phyloP scores from a whole-genome alignment of 1,140 invertebrate genomes.

The Nixonia krombeini region DNA sequence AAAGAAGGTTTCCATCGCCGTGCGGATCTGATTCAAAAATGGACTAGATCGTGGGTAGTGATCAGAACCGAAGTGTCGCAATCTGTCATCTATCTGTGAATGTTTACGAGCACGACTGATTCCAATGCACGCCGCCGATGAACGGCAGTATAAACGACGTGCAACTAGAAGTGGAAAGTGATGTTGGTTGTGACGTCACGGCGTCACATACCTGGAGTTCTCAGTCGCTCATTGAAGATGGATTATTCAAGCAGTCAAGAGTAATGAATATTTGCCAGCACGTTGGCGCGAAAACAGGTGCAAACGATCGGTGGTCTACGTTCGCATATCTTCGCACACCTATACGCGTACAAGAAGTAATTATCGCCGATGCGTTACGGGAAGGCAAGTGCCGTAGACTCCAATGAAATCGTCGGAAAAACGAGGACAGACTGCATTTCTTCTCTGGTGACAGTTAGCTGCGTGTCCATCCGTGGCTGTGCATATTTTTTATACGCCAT shows the following conservation, averaged over 20 bases:
- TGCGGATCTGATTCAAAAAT: too few species aligned
- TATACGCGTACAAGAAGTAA: not conserved
- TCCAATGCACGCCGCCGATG: not conserved
- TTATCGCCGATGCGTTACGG: conserved; percentile 4
- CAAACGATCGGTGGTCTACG: not conserved
- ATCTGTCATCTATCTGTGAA: too few species aligned
- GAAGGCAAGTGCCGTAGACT: not conserved
- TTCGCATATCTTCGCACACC: not conserved
- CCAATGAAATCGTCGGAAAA: not conserved
- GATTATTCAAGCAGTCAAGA: conserved; percentile 4
- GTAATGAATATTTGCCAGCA: conserved; percentile 2
- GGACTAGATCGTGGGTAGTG: too few species aligned
- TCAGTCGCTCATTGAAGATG: not conserved
- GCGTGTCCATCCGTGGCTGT: too few species aligned
- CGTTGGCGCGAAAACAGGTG: conserved; percentile 4
- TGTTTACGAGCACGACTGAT: conserved; percentile 4
- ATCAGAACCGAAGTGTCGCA: too few species aligned
- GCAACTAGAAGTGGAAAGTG: not conserved
- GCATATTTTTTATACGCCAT: too few species aligned
- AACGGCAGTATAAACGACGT: not conserved
- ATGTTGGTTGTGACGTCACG: not conserved
- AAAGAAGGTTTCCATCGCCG: too few species aligned
- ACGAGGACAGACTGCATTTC: not conserved
- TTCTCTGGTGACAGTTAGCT: too few species aligned
- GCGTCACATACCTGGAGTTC: not conserved